These are phyloP conservation scores for Dascillus cervinus DNA, from an alignment of 2,888 invertebrate genomes.

Conservation along the genomic window DNA sequence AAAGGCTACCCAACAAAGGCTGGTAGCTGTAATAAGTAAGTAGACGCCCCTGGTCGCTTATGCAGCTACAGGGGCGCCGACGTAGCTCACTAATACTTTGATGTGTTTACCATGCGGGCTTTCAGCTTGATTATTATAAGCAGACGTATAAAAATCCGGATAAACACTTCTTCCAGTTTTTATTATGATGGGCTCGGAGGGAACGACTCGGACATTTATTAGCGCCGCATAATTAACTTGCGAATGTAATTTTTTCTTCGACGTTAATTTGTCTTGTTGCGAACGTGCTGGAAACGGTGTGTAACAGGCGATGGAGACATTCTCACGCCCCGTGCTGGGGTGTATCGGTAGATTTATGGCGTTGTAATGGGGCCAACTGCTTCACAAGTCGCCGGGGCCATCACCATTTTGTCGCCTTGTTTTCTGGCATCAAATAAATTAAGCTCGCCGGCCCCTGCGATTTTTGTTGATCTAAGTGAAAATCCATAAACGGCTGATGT, in stretches of 20 bases:
- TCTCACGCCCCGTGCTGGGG: slow-evolving; percentile 29
- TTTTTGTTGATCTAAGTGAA: no score
- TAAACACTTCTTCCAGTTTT: slow-evolving; percentile 14
- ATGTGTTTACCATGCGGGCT: slow-evolving; percentile 27
- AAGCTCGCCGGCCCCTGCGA: no score
- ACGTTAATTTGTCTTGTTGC: slow-evolving; percentile 36
- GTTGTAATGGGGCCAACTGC: slow-evolving; percentile 56
- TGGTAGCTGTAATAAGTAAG: slow-evolving; percentile 20
- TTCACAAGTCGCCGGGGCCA: slow-evolving; percentile 54
- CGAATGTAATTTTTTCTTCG: no score
- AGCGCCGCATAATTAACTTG: no score
- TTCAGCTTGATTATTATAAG: slow-evolving; percentile 22
- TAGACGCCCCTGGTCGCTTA: slow-evolving; percentile 12
- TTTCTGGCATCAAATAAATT: slow-evolving; percentile 43
- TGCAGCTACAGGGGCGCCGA: slow-evolving; percentile 9
- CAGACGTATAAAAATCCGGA: slow-evolving; percentile 17
- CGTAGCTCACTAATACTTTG: slow-evolving; percentile 25
- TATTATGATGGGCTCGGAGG: slow-evolving; percentile 9
- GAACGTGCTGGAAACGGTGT: slow-evolving; percentile 15
- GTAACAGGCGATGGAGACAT: slow-evolving; percentile 33
- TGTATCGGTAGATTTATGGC: slow-evolving; percentile 49
- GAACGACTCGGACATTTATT: no score
- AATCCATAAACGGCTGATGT: no score
- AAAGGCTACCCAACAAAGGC: slow-evolving; percentile 15
- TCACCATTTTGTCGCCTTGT: slow-evolving; percentile 51